Evolutionary conservation across 64 coral and sea anemone genomes (phyloP).

Genomic region (Trachythela sp.): DNA sequence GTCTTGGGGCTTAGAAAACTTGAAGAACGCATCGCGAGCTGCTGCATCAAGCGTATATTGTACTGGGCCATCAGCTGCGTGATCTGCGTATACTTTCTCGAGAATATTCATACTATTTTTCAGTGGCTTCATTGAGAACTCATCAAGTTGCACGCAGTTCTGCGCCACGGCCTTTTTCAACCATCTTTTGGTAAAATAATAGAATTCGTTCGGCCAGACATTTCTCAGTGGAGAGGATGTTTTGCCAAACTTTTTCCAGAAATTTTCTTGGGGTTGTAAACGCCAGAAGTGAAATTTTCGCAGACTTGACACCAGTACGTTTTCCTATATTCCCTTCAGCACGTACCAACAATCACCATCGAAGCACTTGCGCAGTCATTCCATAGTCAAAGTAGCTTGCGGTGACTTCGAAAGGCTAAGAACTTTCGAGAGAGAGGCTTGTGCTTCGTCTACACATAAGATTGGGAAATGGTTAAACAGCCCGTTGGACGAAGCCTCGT

Average conservation of each 20-base stretch:
- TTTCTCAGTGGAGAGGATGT: conserved; percentile 42
- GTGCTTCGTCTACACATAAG: conserved; percentile 35
- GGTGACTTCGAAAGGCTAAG: too few relatives aligned
- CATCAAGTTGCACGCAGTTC: conserved; percentile 15
- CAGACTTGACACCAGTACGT: conserved; percentile 19
- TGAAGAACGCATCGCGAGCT: conserved; percentile 20
- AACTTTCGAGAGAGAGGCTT: conserved; percentile 37
- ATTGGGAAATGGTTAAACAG: conserved; percentile 15
- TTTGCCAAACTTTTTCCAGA: conserved; percentile 37
- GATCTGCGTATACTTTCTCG: conserved; percentile 31
- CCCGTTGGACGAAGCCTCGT: neutral
- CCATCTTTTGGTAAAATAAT: conserved; percentile 29
- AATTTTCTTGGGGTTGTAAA: conserved; percentile 8
- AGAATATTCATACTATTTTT: conserved; percentile 20
- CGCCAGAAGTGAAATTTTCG: conserved; percentile 6
- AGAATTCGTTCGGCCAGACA: conserved; percentile 47
- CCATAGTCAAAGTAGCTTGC: conserved; percentile 12
- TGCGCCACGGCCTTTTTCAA: conserved; percentile 36
- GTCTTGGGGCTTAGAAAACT: conserved; percentile 18
- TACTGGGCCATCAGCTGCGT: conserved; percentile 8
- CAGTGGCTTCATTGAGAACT: conserved; percentile 20
- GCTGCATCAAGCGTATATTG: neutral
- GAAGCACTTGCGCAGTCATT: conserved; percentile 35
- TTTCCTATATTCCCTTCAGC: conserved; percentile 44
- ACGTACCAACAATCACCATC: conserved; percentile 45